Evolutionary conservation across 2,113 vertebrate genomes (phyloP), one percentile per base, ranked within the genome.

Genomic region (Pithys albifrons): DNA sequence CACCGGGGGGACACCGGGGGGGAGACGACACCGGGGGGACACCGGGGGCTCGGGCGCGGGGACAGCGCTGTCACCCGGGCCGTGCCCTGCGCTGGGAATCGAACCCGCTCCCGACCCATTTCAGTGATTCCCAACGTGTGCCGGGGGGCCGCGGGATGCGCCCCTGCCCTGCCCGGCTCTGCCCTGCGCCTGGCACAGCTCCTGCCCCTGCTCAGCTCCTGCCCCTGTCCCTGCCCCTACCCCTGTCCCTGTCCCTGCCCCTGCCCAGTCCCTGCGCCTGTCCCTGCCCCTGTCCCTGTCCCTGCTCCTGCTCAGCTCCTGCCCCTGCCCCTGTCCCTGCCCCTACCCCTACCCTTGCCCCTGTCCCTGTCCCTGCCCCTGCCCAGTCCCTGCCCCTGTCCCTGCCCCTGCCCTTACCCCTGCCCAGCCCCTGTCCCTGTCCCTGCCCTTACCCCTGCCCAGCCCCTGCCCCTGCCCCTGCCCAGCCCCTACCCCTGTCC

Each of bases 1-100:
- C 39, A 9, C 41, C 25, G 41, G 8, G 25, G 51, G 15, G 13
- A 22, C 6, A 0, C 5, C 5, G 17, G n/a, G n/a, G n/a, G n/a
- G n/a, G n/a, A n/a, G n/a, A n/a, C n/a, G 61, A 51, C 39, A 9
- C 41, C 25, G 41, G 8, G 25, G 51, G 15, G 85, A 55, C 61
- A 67, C 64, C 2, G 8, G 81, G 76, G 28, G 4, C 22, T 14
- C 8, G 69, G 31, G n/a, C 1, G 4, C 45, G 3, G 10, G 2
- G 17, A 6, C 12, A 4, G 35, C 17, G 59, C 64, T 2, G 22
- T 67, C 43, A 22, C 46, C 66, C 19, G 9, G 15, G 24, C 43
- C 29, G 41, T 19, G 25, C 48, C 48, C 69, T 13, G 61, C 49
- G 19, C 58, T 37, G 37, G 37, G 37, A 37, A 37, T 37, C 37